Base-by-base conservation (phyloP, 2,797 vertebrate species). In the Melanotaenia trifasciata region DNA sequence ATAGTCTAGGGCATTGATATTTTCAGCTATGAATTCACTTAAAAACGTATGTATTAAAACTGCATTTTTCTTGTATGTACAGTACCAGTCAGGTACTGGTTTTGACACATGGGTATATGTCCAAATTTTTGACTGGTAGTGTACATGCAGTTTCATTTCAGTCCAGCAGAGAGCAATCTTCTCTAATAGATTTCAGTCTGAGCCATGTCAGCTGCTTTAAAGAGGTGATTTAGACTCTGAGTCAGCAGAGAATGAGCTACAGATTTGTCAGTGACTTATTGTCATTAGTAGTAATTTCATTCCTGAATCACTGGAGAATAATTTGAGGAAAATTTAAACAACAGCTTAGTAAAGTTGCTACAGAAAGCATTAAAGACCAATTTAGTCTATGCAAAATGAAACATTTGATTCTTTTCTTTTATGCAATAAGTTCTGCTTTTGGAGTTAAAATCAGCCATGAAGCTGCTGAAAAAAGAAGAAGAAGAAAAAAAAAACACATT, bases 141-240 rank as follows among this genome's bases (percentile, higher is more conserved):
- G 13, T 51, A n/a, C 32, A n/a, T 87, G 85, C 73, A 87, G 43
- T 85, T 79, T 30, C 28, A 64, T 64, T 74, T 74, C 2, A 14
- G 33, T 53, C 87, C 91, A 92, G 85, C 84, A 92, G 90, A 84
- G 83, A 45, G 90, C 77, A 84, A 58, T 83, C 66, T 88, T 81
- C 79, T 69, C 65, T 88, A 69, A 63, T 16, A 51, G 63, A 86
- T 80, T 43, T 53, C 47, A 59, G 43, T 62, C 51, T 71, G 56
- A 80, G 63, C 64, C 61, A 35, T 71, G 28, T 5, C 5, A 67
- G 54, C 50, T 67, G 71, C 72, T 78, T 54, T 33, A 22, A 65
- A 28, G 63, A 79, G 74, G 67, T 67, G 69, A 79, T 64, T 51
- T 70, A 51, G 57, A 24, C 51, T 71, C 84, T 83, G 73, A 89